Base-by-base conservation (phyloP, 2,888 invertebrate genomes). In the Anoncus sp. region DNA sequence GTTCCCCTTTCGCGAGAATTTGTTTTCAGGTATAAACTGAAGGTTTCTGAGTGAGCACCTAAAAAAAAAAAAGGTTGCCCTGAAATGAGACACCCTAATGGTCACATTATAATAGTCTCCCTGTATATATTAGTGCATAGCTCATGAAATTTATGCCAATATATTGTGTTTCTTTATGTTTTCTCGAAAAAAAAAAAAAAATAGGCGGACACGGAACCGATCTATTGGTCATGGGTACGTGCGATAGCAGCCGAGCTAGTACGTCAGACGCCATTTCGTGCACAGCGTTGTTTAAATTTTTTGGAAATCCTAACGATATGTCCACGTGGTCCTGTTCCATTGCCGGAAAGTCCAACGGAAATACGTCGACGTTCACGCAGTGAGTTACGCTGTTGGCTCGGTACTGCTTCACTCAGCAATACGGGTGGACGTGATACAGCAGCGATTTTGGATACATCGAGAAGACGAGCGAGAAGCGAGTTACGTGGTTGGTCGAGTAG, bases 161-260 rank as follows among this genome's bases (percentile, higher is more conserved):
- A 31, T 7, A 31, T 38, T 38, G 12, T 12, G 27, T 53, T 60
- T 31, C 20, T 57, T 57, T n/a, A n/a, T 59, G 27, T 53, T 53
- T 49, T 55, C 14, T 38, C 7, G 10, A 38, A 55, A n/a, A n/a
- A n/a, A n/a, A n/a, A n/a, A n/a, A n/a, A n/a, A n/a, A 4, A 24
- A 51, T 93, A 96, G 96, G 94, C 95, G 87, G 93, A 94, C 90
- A 94, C 93, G 87, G 94, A 95, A 89, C 93, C 93, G 85, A 93
- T 94, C 85, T 96, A 95, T 90, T 94, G 95, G 90, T 93, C 94
- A 74, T 96, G 96, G 96, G 95, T 95, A 86, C 94, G 94, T 86
- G 94, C 95, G 70, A 93, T 96, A 79, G 96, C 95, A 66, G 94
- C 95, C 80, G 95, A 96, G 89, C 93, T 96, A 81, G 94, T 96